Conservation (phyloP, 30 jellyfish, hydroid and myxozoan genomes). For the Aurelia sp. region DNA sequence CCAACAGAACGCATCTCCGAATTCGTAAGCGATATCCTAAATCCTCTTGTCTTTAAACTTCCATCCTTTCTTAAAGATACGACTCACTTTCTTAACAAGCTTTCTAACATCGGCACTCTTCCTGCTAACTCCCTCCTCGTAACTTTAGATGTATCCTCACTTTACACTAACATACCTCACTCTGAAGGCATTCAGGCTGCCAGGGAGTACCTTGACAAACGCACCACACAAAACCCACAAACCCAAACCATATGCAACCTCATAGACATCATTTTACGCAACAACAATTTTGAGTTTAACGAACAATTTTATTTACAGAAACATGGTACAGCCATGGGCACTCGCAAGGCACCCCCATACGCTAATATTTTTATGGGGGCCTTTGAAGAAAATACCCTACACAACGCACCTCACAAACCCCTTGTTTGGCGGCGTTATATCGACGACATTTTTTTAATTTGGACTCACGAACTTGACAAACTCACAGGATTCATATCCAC, state of each 20-base stretch:
- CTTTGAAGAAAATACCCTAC: background rate
- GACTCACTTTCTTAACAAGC: conserved; percentile 2
- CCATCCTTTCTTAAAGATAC: conserved; percentile 25
- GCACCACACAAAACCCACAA: no score
- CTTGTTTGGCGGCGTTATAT: background rate
- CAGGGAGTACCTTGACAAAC: no score
- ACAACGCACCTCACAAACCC: conserved; percentile 2
- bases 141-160: background rate
- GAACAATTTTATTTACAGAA: no score
- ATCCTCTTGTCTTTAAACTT: conserved; percentile 16
- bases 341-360: no score
- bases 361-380: no score
- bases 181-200: no score
- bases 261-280: no score
- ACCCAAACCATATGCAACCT: no score
- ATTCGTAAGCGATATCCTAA: conserved; percentile 27
- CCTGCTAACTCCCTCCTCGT: conserved; percentile 14
- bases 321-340: no score
- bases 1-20: conserved; percentile 46
- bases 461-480: conserved; percentile 19
- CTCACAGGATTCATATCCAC: conserved; percentile 6
- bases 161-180: no score
- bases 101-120: background rate
- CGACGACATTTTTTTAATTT: conserved; percentile 3
- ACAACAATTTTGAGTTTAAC: no score